Evolutionary conservation across 2,113 vertebrate species (phyloP).

Genomic region (Triplophysa rosa): DNA sequence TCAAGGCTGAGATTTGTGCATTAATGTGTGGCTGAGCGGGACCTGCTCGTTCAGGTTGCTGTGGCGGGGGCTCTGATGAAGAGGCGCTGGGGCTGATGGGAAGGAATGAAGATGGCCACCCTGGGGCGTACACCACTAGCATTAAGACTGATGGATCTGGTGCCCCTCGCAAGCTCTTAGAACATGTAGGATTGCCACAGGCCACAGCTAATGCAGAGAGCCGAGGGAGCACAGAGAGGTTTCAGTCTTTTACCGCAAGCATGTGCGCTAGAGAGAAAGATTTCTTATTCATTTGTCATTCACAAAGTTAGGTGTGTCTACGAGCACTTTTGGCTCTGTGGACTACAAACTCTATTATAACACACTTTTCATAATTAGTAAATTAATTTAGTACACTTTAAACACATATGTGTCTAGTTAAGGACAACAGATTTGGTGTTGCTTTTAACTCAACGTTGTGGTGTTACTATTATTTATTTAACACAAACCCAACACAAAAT

Average conservation of each 20-base stretch:
- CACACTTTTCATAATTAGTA: too few species aligned
- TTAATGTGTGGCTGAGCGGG: constrained; percentile 59
- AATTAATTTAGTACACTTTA: too few species aligned
- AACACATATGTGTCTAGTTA: too few species aligned
- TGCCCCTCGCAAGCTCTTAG: constrained; percentile 76
- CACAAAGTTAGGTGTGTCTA: background rate
- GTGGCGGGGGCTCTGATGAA: constrained; percentile 56
- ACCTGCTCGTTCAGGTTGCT: constrained; percentile 58
- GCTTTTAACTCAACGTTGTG: too few species aligned
- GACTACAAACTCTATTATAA: too few species aligned
- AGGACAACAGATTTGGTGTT: too few species aligned
- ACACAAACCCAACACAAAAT: too few species aligned
- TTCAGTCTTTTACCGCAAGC: background rate
- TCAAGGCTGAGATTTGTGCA: constrained; percentile 60
- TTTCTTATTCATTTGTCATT: background rate
- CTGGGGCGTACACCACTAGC: constrained; percentile 75
- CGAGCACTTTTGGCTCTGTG: too few species aligned
- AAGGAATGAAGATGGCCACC: constrained; percentile 76
- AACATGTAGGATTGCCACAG: constrained; percentile 70
- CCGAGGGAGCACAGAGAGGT: constrained; percentile 10
- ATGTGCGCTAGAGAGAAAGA: background rate
- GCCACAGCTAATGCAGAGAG: constrained; percentile 80
- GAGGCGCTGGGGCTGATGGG: constrained; percentile 65
- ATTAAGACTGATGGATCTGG: constrained; percentile 79
- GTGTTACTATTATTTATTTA: too few species aligned